Conservation (phyloP, 1,140 invertebrate genomes). For the Plectus sambesii region DNA sequence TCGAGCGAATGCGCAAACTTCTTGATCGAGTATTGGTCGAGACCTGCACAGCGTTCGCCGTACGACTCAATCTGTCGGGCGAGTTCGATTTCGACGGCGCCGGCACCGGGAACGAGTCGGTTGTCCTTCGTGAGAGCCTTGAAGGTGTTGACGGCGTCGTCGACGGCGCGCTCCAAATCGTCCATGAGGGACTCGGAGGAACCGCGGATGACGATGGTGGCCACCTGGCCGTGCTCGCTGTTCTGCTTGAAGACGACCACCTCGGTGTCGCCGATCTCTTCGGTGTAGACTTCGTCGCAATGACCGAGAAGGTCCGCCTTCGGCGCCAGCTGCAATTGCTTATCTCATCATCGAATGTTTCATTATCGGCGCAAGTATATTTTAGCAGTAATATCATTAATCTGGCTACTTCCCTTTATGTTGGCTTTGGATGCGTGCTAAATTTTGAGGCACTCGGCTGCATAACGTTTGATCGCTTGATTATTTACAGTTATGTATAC, state of each 20-base stretch:
- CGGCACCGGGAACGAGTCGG: constrained; percentile 73
- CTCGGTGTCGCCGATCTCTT: constrained; percentile 87
- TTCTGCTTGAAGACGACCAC: constrained; percentile 72
- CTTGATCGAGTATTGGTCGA: constrained; percentile 91
- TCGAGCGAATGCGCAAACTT: constrained; percentile 86
- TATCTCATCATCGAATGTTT: no score
- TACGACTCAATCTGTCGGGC: constrained; percentile 69
- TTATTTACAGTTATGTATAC: no score
- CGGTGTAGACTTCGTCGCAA: constrained; percentile 78
- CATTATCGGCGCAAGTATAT: no score
- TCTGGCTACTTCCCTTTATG: no score
- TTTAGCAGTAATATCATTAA: no score
- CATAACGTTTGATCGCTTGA: no score
- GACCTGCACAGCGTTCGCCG: constrained; percentile 77
- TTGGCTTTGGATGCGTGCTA: no score
- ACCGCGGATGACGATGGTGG: constrained; percentile 85
- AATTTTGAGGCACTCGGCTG: no score
- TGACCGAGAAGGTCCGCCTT: constrained; percentile 79
- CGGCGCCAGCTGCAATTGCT: constrained; percentile 59
- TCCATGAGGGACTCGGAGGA: constrained; percentile 98
- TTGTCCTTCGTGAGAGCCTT: constrained; percentile 64
- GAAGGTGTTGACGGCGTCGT: constrained; percentile 97
- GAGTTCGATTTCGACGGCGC: constrained; percentile 84
- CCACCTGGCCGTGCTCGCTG: constrained; percentile 64
- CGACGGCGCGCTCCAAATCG: constrained; percentile 91